These are phyloP conservation scores for Xenentodon cancila DNA, from an alignment of 2,797 vertebrate species.

Conservation along the genomic window DNA sequence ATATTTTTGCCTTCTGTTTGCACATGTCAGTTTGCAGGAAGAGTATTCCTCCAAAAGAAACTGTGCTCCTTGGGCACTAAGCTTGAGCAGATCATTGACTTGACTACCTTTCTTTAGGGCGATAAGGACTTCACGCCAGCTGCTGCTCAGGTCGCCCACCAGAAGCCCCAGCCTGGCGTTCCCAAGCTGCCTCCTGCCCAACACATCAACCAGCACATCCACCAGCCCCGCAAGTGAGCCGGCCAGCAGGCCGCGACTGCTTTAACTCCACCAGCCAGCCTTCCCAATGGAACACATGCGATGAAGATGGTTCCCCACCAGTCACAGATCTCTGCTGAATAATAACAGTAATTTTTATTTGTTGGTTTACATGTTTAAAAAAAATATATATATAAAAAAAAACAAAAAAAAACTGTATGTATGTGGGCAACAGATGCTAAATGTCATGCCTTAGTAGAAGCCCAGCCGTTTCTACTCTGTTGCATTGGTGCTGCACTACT, in stretches of 20 bases:
- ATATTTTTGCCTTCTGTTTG: too few species aligned
- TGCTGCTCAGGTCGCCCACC: constrained; percentile 97
- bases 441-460: constrained; percentile 37
- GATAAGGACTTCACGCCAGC: constrained; percentile 98
- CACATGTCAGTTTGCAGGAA: too few species aligned
- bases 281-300: constrained; percentile 55
- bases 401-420: neutral
- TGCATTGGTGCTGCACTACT: constrained; percentile 38
- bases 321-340: constrained; percentile 52
- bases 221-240: constrained; percentile 97
- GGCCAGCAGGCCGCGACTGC: constrained; percentile 21
- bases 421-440: constrained; percentile 22
- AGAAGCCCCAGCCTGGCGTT: constrained; percentile 93
- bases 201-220: constrained; percentile 92
- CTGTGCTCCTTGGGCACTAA: neutral
- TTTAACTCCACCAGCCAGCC: constrained; percentile 45
- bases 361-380: constrained; percentile 18
- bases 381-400: constrained; percentile 3
- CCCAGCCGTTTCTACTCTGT: constrained; percentile 33
- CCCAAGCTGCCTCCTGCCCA: constrained; percentile 87
- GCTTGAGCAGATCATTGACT: neutral
- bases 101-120: constrained; percentile 80
- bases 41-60: too few species aligned
- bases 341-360: constrained; percentile 39
- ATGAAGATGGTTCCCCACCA: constrained; percentile 52